Percentiles rank a stretch among this genome's conserved stretches.
These are phyloP conservation scores for Falco berigora DNA, from an alignment of 2,797 vertebrate species.

Conservation along the genomic window DNA sequence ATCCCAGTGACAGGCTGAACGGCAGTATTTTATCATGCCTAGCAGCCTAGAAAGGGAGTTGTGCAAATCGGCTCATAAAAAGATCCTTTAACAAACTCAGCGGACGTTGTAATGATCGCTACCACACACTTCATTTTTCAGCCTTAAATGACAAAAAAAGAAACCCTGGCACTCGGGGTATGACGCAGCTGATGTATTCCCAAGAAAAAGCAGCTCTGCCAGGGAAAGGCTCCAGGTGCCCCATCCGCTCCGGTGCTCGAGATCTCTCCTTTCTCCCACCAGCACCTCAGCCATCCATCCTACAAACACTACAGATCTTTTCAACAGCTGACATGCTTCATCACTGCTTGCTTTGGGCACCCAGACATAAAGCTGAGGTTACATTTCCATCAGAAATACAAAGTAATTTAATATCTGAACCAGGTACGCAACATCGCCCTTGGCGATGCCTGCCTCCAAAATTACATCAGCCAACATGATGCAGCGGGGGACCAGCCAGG, in stretches of 20 bases:
- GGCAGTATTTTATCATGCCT: neutral
- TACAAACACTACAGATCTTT: accelerated
- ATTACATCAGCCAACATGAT: neutral
- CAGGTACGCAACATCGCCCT: neutral
- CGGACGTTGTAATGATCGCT: neutral
- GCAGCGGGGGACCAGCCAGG: neutral
- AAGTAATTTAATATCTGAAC: neutral
- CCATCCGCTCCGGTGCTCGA: accelerated
- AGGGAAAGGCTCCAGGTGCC: neutral
- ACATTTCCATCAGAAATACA: neutral
- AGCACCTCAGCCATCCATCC: neutral
- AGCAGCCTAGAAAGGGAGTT: neutral
- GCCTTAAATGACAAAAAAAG: neutral
- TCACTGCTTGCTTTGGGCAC: neutral
- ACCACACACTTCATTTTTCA: neutral
- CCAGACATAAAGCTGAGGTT: neutral
- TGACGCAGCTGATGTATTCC: neutral
- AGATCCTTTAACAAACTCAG: neutral
- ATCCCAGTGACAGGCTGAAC: neutral
- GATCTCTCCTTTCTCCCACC: neutral
- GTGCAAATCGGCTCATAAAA: neutral
- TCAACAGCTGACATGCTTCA: neutral
- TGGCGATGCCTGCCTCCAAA: neutral
- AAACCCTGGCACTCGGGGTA: neutral
- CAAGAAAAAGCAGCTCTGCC: neutral